Percentiles rank a stretch among this genome's conserved stretches.
Conservation (phyloP, 2,113 vertebrate genomes). For the Mus spicilegus region DNA sequence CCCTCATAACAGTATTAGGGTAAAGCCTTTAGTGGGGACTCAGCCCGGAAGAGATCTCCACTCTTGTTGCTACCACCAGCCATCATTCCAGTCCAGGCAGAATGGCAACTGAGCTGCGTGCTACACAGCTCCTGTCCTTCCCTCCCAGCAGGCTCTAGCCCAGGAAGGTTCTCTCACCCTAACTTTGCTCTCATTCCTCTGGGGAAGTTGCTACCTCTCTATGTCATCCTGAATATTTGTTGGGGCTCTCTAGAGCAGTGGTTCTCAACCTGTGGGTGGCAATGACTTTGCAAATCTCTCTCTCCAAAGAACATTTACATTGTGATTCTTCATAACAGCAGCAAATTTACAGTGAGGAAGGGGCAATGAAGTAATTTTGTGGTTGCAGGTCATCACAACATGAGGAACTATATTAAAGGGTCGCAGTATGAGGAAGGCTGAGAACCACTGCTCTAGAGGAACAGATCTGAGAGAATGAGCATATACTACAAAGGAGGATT, state of each 20-base stretch:
- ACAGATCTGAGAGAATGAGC: background rate
- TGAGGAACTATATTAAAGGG: too few species aligned
- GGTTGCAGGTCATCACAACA: background rate
- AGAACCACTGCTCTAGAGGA: background rate
- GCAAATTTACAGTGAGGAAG: background rate
- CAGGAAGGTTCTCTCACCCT: background rate
- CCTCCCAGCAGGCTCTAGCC: background rate
- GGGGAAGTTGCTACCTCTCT: background rate
- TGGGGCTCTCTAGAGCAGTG: background rate
- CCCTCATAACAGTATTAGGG: constrained; percentile 84
- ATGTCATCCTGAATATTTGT: background rate
- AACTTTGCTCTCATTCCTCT: background rate
- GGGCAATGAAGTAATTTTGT: background rate
- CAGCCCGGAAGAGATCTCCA: constrained; percentile 69
- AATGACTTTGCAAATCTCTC: background rate
- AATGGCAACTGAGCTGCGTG: background rate
- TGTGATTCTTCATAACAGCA: too few species aligned
- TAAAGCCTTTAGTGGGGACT: constrained; percentile 80
- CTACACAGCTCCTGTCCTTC: background rate
- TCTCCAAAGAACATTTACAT: background rate
- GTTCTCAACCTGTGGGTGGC: background rate
- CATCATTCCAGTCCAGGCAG: background rate
- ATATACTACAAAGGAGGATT: background rate
- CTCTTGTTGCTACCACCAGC: constrained; percentile 63
- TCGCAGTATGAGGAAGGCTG: background rate